These are phyloP conservation scores for Platyrinchus mystaceus DNA, from an alignment of 2,797 vertebrate species.

Conservation along the genomic window DNA sequence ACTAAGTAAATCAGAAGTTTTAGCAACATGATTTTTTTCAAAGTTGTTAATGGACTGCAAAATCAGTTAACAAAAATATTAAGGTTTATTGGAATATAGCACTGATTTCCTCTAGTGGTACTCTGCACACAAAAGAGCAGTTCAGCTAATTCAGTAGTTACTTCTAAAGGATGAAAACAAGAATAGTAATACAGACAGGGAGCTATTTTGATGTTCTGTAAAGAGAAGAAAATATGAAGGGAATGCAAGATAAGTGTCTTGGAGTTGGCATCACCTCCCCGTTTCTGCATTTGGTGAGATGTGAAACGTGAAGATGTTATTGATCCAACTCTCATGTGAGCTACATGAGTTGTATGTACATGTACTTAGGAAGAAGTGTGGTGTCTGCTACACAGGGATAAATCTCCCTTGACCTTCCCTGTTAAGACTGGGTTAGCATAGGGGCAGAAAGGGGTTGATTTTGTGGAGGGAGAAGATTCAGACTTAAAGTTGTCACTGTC, in stretches of 20 bases:
- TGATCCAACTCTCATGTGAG: not conserved
- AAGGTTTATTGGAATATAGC: not conserved
- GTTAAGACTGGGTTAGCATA: not conserved
- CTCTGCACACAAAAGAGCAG: not conserved
- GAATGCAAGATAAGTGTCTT: slow-evolving; percentile 77
- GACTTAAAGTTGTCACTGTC: not conserved
- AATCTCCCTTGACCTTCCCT: not conserved
- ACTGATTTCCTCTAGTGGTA: not conserved
- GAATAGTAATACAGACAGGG: slow-evolving; percentile 20
- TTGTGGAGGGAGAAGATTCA: not conserved
- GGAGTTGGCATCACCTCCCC: slow-evolving; percentile 40
- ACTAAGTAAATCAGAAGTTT: not conserved
- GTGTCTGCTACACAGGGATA: accelerated
- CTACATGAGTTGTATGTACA: accelerated
- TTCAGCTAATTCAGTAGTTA: not conserved
- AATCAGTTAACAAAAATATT: not conserved
- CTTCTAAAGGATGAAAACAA: not conserved
- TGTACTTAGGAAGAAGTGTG: not conserved
- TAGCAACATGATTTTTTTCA: not conserved
- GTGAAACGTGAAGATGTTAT: slow-evolving; percentile 6
- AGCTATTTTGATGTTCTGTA: slow-evolving; percentile 70
- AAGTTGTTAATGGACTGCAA: not conserved
- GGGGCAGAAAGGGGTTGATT: not conserved
- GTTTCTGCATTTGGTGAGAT: slow-evolving; percentile 72
- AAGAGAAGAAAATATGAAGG: slow-evolving; percentile 63